Evolutionary conservation across 1,140 invertebrate species (phyloP).

Genomic region (Nasonia giraulti): DNA sequence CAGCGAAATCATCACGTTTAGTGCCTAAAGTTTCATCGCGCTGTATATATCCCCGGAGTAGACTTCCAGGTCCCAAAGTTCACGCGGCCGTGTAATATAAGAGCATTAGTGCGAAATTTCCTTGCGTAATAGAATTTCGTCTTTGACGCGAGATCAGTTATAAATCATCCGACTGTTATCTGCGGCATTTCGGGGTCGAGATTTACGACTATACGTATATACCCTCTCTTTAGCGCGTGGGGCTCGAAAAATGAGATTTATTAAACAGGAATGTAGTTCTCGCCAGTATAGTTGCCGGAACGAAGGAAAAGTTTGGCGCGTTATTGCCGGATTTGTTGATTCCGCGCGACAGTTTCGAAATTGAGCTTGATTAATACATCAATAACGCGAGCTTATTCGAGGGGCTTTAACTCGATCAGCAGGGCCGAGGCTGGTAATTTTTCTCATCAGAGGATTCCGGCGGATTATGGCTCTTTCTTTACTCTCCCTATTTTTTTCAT

Average conservation of each 20-base stretch:
- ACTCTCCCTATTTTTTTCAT: neutral
- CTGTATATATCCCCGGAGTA: too few species aligned
- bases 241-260: slow-evolving; percentile 11
- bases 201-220: neutral
- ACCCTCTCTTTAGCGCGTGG: neutral
- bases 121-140: slow-evolving; percentile 12
- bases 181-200: slow-evolving; percentile 20
- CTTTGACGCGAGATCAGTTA: slow-evolving; percentile 8
- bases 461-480: neutral
- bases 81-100: too few species aligned
- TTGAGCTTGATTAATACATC: slow-evolving; percentile 19
- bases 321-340: slow-evolving; percentile 8
- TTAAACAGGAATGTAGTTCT: slow-evolving; percentile 11
- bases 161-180: slow-evolving; percentile 18
- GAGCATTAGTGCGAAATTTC: neutral
- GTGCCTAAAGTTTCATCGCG: neutral
- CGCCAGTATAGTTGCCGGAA: neutral
- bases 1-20: neutral
- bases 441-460: neutral
- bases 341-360: neutral
- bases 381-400: neutral
- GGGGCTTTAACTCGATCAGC: neutral
- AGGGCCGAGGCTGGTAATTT: neutral
- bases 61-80: neutral
- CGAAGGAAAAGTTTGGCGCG: neutral